These are phyloP conservation scores for Notarius quadriscutis DNA, from an alignment of 2,113 vertebrate genomes.

Conservation along the genomic window DNA sequence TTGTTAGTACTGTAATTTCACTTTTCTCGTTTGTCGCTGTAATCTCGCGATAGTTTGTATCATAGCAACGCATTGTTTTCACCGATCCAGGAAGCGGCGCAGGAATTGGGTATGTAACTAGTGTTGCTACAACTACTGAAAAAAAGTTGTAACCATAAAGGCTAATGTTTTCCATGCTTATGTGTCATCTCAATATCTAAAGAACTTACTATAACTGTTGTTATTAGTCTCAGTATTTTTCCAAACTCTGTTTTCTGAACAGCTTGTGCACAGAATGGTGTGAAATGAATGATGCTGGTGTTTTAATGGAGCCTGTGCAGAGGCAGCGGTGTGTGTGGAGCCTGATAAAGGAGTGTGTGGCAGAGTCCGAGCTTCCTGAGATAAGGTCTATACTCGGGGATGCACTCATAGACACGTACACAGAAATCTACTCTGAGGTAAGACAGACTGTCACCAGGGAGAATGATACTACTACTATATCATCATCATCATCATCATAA, in stretches of 20 bases:
- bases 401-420: slow-evolving; percentile 74
- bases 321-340: slow-evolving; percentile 73
- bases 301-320: slow-evolving; percentile 55
- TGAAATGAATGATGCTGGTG: slow-evolving; percentile 26
- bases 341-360: slow-evolving; percentile 73
- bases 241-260: background rate
- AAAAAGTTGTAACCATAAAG: background rate
- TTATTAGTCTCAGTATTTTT: background rate
- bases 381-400: slow-evolving; percentile 73
- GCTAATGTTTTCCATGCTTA: background rate
- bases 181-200: background rate
- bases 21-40: background rate
- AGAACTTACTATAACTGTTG: background rate
- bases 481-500: no score
- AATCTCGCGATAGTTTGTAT: slow-evolving; percentile 61
- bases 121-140: background rate
- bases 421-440: slow-evolving; percentile 80
- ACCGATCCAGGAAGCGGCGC: slow-evolving; percentile 42
- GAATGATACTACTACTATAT: background rate
- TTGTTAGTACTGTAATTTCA: background rate
- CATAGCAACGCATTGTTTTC: slow-evolving; percentile 67
- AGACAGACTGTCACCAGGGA: slow-evolving; percentile 32
- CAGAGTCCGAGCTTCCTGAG: slow-evolving; percentile 71
- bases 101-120: background rate
- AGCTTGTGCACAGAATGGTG: background rate